Base-by-base conservation (phyloP, 2,797 vertebrate species). In the Acanthiza pusilla region DNA sequence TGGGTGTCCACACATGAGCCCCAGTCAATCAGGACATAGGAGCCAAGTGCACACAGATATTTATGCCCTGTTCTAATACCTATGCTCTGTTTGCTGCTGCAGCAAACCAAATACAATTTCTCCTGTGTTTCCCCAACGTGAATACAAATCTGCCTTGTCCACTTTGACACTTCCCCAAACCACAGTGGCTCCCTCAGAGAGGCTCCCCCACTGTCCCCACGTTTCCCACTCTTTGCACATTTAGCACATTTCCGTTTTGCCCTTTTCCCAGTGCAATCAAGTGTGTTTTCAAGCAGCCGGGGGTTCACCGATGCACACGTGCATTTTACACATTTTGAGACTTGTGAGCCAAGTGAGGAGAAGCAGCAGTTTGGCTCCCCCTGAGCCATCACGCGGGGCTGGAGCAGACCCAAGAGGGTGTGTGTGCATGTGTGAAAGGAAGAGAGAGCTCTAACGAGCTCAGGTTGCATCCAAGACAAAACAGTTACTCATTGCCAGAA, bases 401-500 rank as follows among this genome's bases (percentile, higher is more conserved):
- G 96, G 93, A 96, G 72, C 26, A 0, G 91, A 78, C 78, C 88
- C 96, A 88, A 36, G 78, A 81, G 83, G 86, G 87, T 43, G 86
- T 55, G 83, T 80, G 89, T 95, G 84, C 45, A 27, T 71, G 85
- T 67, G 72, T 63, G 75, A 90, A 89, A 87, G 77, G 83, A 65
- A 90, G 71, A 63, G 50, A 77, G 80, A 92, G 80, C 83, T 30
- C 80, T 63, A 66, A 93, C 13, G 3, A 91, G 88, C 88, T 94
- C 73, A 77, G 94, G 92, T 93, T 96, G 93, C 85, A 68, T 82
- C 87, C 65, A 84, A 86, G 95, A 94, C 94, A 95, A 96, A 97
- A 92, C 91, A 93, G 96, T 96, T 96, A 96, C 93, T 97, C 93
- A 96, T 97, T 96, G 93, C 94, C 95, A 97, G 88, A 80, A 96